phyloP scores from a whole-genome alignment of 1,140 invertebrate species.

The Rhagoletis pomonella region DNA sequence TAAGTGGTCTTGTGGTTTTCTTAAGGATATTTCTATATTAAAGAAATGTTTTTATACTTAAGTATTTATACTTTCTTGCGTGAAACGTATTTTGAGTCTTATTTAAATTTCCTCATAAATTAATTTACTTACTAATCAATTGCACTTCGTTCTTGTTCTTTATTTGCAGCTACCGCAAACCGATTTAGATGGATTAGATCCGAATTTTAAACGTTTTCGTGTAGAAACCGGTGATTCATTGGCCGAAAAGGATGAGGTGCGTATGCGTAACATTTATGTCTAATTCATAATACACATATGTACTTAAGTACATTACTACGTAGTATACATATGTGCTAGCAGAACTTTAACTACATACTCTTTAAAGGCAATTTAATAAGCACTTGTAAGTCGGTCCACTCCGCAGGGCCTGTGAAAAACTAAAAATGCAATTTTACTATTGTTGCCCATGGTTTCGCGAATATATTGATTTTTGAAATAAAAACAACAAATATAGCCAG shows the following conservation, averaged over 20 bases:
- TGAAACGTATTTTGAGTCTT: not conserved
- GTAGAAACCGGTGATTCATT: slow-evolving; percentile 83
- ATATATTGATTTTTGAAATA: no score
- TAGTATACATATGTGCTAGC: no score
- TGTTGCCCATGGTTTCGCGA: no score
- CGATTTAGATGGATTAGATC: slow-evolving; percentile 80
- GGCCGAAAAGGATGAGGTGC: slow-evolving; percentile 82
- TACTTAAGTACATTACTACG: not conserved
- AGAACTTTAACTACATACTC: no score
- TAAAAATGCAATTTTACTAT: no score
- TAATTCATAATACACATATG: not conserved
- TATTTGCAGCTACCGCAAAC: slow-evolving; percentile 78
- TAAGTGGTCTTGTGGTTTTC: no score
- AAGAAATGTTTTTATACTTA: not conserved
- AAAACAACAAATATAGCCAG: no score
- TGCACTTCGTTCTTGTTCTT: slow-evolving; percentile 21
- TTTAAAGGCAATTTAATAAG: no score
- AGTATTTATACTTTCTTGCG: not conserved
- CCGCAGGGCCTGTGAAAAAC: no score
- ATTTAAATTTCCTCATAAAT: no score
- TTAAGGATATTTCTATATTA: no score
- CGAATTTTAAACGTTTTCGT: slow-evolving; percentile 80
- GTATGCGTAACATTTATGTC: slow-evolving; percentile 56
- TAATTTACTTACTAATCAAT: not conserved
- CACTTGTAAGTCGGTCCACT: no score